phyloP scores from a whole-genome alignment of 2,888 invertebrate species.

The Rhamphomyia laevipes region DNA sequence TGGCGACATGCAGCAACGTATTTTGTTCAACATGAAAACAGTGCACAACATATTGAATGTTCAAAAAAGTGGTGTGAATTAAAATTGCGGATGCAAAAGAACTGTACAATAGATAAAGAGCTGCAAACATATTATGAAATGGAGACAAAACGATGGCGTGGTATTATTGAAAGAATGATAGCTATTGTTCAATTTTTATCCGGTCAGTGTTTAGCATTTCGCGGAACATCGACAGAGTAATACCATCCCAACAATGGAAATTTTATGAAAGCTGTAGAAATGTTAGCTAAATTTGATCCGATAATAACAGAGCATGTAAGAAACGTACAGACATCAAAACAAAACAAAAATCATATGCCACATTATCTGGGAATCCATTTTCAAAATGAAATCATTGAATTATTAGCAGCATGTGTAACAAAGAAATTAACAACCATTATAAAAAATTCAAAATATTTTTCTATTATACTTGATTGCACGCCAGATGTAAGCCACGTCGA shows the following conservation, averaged over 20 bases:
- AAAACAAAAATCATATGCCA: neutral
- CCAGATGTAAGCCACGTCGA: neutral
- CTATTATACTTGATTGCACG: slow-evolving; percentile 1
- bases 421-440: neutral
- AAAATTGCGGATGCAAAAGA: too few relatives aligned
- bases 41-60: neutral
- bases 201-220: slow-evolving; percentile 4
- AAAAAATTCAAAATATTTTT: slow-evolving; percentile 3
- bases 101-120: neutral
- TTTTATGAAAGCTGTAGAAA: slow-evolving; percentile 9
- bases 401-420: neutral
- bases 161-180: neutral
- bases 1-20: neutral
- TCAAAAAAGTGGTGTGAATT: neutral
- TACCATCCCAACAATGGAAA: slow-evolving; percentile 6
- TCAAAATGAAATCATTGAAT: neutral
- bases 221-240: slow-evolving; percentile 3
- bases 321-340: neutral
- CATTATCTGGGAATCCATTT: neutral
- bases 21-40: neutral
- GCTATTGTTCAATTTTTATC: neutral
- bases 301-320: neutral
- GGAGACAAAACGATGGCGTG: neutral
- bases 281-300: slow-evolving; percentile 7
- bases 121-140: neutral